Percentiles rank a stretch among this genome's conserved stretches.
These are phyloP conservation scores for Drosophila stalkeri DNA, from an alignment of 2,888 invertebrate genomes.

Conservation along the genomic window DNA sequence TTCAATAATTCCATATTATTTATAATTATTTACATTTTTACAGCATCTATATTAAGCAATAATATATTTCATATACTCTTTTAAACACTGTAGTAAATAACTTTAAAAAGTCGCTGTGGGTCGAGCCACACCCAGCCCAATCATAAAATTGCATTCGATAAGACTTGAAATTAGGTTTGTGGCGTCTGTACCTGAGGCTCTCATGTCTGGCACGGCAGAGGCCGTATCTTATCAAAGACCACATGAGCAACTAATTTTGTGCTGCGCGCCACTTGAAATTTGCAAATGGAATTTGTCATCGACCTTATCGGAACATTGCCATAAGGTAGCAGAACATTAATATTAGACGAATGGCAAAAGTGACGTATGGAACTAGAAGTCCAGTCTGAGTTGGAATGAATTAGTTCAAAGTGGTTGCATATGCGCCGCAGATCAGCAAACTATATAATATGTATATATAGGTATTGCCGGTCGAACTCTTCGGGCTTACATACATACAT, in stretches of 20 bases:
- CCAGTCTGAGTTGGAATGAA: constrained; percentile 51
- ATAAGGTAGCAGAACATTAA: constrained; percentile 19
- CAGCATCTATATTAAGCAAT: neutral
- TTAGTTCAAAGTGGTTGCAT: constrained; percentile 48
- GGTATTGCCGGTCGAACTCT: neutral
- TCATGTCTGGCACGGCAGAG: constrained; percentile 11
- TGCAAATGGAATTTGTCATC: constrained; percentile 31
- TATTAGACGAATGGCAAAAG: constrained; percentile 25
- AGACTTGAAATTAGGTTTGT: neutral
- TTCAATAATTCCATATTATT: neutral
- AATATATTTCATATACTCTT: neutral
- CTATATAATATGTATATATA: neutral
- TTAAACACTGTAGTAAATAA: neutral
- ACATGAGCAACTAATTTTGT: constrained; percentile 1
- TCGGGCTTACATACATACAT: too few relatives aligned
- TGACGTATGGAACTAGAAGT: constrained; percentile 14
- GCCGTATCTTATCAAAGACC: constrained; percentile 21
- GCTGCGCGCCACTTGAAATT: constrained; percentile 6
- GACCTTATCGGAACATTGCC: constrained; percentile 6
- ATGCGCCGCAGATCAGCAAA: constrained; percentile 41
- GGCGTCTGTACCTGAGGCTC: constrained; percentile 5
- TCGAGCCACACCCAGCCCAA: neutral
- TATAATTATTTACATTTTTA: neutral
- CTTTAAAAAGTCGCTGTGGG: neutral
- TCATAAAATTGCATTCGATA: constrained; percentile 12